Base-by-base conservation (phyloP, 2,113 vertebrate species). In the Muntiacus reevesi region DNA sequence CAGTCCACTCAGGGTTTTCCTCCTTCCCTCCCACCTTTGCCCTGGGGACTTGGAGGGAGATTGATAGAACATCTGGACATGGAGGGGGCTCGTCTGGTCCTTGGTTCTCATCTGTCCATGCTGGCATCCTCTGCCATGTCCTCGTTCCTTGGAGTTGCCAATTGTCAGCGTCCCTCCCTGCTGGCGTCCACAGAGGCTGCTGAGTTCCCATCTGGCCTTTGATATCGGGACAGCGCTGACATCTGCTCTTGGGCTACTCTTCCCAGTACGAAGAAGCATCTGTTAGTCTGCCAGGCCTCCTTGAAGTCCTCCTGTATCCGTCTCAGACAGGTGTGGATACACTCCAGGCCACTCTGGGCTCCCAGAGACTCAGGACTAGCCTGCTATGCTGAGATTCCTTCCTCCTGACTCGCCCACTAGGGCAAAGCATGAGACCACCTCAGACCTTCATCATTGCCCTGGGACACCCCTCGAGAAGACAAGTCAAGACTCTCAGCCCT, bases 191-290 rank as follows among this genome's bases (percentile, higher is more conserved):
- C 2, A 0, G 71, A 78, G 36, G 33, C 89, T 57, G 54, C 88
- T 62, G 97, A 96, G 89, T 33, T 93, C 91, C 98, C 97, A 89
- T 97, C 97, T 98, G 98, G 78, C 62, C 83, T 95, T 59, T 43
- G 60, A 47, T 30, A 30, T 14, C n/a, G 27, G 54, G 43, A 86
- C 43, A n/a, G 52, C 3, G 25, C 82, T 57, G 87, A 96, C 95
- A 96, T 93, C 97, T 97, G 97, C 83, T 97, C 92, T 71, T 91
- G 87, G 50, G 50, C 79, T 47, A 25, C 15, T 16, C 89, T 88
- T 91, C 91, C 50, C 67, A 67, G 78, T 9, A 33, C 3, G 23
- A 91, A 74, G n/a, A 40, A 88, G 81, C 43, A 1, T 86, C 81
- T 94, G 54, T 79, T 88, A 7, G 67, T 78, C 28, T 82, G 21